Evolutionary conservation across 2,797 vertebrate genomes (phyloP).

Genomic region (Threskiornis aethiopicus): DNA sequence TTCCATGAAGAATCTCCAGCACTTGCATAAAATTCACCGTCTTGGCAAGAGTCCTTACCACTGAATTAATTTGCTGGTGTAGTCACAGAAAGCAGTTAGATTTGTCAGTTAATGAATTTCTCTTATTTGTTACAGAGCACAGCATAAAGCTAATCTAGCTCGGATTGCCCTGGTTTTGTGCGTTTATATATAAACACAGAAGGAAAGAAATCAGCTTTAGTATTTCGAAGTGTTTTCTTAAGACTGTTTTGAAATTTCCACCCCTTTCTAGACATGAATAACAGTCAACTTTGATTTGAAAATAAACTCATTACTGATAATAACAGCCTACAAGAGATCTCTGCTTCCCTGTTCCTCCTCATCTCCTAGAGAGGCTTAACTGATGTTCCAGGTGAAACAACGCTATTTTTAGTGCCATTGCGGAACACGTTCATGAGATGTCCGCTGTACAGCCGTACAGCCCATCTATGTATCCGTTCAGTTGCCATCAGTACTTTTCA

Average conservation of each 20-base stretch:
- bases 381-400: conserved; percentile 21
- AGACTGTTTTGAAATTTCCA: background rate
- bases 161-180: background rate
- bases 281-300: conserved; percentile 13
- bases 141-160: background rate
- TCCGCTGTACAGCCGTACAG: background rate
- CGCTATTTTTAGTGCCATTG: background rate
- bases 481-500: background rate
- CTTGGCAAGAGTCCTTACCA: conserved; percentile 36
- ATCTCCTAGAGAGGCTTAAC: background rate
- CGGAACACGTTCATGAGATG: background rate
- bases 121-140: background rate
- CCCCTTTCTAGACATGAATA: background rate
- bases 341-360: background rate
- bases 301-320: conserved; percentile 28
- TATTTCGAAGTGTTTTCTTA: background rate
- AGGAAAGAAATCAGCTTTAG: background rate
- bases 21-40: conserved; percentile 30
- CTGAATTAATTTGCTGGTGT: conserved; percentile 28
- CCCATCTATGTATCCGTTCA: background rate
- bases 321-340: background rate
- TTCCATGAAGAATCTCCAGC: conserved; percentile 38
- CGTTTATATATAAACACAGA: background rate
- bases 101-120: conserved; percentile 33
- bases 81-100: conserved; percentile 24